Conservation (phyloP, 2,113 vertebrate species). For the Catharus bicknelli region DNA sequence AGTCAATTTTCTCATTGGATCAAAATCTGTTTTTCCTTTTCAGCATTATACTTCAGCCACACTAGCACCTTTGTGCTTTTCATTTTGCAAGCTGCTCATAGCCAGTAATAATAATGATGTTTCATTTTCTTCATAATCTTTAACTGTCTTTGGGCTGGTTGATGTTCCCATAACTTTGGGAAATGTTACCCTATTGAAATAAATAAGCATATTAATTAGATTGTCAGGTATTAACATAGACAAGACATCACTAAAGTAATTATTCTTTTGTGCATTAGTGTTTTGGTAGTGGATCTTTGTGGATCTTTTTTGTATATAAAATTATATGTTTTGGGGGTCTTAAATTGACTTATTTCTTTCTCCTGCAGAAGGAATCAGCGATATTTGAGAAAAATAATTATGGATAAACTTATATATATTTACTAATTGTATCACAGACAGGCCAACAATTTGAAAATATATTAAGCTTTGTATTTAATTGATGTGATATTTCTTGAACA, state of each 20-base stretch:
- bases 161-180: background rate
- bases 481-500: background rate
- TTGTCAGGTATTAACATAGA: background rate
- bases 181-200: slow-evolving; percentile 19
- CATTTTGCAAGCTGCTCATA: background rate
- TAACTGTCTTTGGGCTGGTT: background rate
- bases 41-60: background rate
- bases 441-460: background rate
- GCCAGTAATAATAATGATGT: background rate
- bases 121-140: background rate
- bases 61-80: background rate
- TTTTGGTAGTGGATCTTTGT: background rate
- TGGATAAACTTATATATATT: background rate
- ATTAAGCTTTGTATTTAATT: background rate
- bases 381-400: background rate
- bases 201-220: slow-evolving; percentile 9
- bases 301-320: background rate
- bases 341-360: background rate
- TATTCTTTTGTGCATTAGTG: background rate
- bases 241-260: background rate
- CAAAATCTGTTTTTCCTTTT: background rate
- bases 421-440: background rate
- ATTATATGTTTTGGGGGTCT: background rate
- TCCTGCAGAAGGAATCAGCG: background rate
- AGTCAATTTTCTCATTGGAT: background rate